A percentile compares a stretch with the other conserved stretches of the same genome.
These are phyloP conservation scores for Chloroclystis v-ata DNA, from an alignment of 2,888 invertebrate species.

Conservation along the genomic window DNA sequence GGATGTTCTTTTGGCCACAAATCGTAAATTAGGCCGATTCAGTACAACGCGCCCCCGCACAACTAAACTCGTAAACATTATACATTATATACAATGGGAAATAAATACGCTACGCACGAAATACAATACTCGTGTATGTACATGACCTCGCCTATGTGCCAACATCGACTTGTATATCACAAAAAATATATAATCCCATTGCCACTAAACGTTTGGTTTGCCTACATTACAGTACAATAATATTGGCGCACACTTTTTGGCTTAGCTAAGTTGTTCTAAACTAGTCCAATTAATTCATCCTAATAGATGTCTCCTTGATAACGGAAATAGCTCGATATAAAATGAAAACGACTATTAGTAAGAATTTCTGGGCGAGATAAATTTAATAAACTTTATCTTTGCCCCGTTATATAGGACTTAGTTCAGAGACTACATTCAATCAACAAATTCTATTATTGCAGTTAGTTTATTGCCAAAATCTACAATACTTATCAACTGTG, in stretches of 20 bases:
- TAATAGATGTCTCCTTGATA: neutral
- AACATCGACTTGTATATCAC: slow-evolving; percentile 46
- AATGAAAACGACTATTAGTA: neutral
- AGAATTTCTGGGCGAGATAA: neutral
- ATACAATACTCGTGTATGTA: slow-evolving; percentile 66
- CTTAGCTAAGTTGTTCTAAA: slow-evolving; percentile 54
- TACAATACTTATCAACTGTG: slow-evolving; percentile 17
- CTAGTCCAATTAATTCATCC: slow-evolving; percentile 17
- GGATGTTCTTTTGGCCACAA: slow-evolving; percentile 28
- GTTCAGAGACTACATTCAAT: slow-evolving; percentile 17
- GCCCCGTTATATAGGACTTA: neutral
- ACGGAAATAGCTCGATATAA: neutral
- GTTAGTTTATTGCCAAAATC: slow-evolving; percentile 20
- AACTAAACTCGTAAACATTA: slow-evolving; percentile 43
- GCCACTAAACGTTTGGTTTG: slow-evolving; percentile 41
- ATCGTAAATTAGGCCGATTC: slow-evolving; percentile 42
- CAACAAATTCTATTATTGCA: slow-evolving; percentile 19
- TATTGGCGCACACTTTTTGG: slow-evolving; percentile 68
- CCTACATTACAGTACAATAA: slow-evolving; percentile 35
- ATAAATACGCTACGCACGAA: slow-evolving; percentile 67
- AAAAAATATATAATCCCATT: slow-evolving; percentile 54
- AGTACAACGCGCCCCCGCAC: slow-evolving; percentile 37
- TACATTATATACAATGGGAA: slow-evolving; percentile 76
- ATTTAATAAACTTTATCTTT: neutral
- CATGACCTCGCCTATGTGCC: slow-evolving; percentile 48